A percentile compares a stretch with the other conserved stretches of the same genome.
These are phyloP conservation scores for Volucella zonaria DNA, from an alignment of 2,888 invertebrate genomes.

Conservation along the genomic window DNA sequence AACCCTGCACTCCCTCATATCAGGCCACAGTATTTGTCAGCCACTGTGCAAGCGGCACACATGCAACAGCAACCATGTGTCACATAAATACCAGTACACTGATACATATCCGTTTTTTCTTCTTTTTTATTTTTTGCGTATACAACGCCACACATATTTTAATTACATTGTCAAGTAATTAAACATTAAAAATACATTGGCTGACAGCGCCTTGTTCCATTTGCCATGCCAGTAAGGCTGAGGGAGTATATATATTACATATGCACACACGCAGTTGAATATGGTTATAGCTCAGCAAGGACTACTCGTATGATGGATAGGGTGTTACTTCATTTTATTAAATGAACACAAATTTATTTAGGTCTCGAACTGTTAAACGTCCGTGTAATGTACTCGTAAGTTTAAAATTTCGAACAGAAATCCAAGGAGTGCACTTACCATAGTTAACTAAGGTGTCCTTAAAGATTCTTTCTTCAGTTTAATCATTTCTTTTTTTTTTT, in stretches of 20 bases:
- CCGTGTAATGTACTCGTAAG: background rate
- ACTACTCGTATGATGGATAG: constrained; percentile 68
- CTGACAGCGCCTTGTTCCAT: constrained; percentile 68
- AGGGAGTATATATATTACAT: background rate
- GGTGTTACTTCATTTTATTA: constrained; percentile 57
- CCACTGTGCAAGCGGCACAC: constrained; percentile 40
- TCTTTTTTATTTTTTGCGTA: background rate
- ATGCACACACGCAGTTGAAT: no score
- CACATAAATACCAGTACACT: constrained; percentile 36
- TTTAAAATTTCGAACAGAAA: constrained; percentile 25
- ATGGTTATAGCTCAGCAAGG: background rate
- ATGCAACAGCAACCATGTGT: constrained; percentile 32
- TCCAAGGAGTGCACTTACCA: constrained; percentile 65
- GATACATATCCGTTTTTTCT: constrained; percentile 49
- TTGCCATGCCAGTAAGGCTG: constrained; percentile 39
- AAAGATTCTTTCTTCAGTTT: constrained; percentile 49
- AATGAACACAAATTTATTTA: constrained; percentile 61
- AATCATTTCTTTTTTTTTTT: constrained; percentile 49
- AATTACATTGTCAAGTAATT: constrained; percentile 74
- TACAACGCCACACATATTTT: constrained; percentile 56
- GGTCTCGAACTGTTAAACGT: constrained; percentile 3
- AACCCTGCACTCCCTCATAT: constrained; percentile 53
- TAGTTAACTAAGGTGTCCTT: constrained; percentile 26
- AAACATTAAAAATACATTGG: constrained; percentile 73
- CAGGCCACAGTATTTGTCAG: constrained; percentile 61